Conservation (phyloP, 2,797 vertebrate genomes). For the Vipera ursinii region DNA sequence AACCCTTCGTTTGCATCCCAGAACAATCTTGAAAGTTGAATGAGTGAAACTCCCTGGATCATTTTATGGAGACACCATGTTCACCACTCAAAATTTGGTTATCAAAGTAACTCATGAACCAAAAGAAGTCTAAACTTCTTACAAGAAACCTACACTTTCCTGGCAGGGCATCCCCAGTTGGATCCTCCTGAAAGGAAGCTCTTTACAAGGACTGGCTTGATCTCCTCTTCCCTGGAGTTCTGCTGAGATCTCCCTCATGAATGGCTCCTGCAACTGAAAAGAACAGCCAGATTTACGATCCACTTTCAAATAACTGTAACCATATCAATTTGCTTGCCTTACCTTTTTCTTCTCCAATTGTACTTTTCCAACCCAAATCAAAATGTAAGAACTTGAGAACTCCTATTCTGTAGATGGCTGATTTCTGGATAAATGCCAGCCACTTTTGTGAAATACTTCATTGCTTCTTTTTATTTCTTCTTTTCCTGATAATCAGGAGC, state of each 20-base stretch:
- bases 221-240: background rate
- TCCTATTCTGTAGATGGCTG: background rate
- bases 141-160: background rate
- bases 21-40: too few relatives aligned
- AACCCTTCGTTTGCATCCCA: too few relatives aligned
- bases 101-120: background rate
- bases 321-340: background rate
- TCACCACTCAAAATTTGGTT: background rate
- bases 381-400: background rate
- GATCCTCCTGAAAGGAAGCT: background rate
- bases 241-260: background rate
- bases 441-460: background rate
- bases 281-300: background rate
- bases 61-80: background rate
- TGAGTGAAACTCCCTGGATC: background rate
- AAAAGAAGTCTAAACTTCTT: background rate
- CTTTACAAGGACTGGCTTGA: background rate
- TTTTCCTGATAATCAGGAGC: background rate
- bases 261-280: background rate
- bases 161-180: background rate
- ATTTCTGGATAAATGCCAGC: background rate
- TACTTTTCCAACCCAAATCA: background rate
- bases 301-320: background rate
- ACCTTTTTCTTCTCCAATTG: too few relatives aligned
- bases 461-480: background rate